Base-by-base conservation (phyloP, 1,140 invertebrate genomes). In the Hydropsyche tenuis region DNA sequence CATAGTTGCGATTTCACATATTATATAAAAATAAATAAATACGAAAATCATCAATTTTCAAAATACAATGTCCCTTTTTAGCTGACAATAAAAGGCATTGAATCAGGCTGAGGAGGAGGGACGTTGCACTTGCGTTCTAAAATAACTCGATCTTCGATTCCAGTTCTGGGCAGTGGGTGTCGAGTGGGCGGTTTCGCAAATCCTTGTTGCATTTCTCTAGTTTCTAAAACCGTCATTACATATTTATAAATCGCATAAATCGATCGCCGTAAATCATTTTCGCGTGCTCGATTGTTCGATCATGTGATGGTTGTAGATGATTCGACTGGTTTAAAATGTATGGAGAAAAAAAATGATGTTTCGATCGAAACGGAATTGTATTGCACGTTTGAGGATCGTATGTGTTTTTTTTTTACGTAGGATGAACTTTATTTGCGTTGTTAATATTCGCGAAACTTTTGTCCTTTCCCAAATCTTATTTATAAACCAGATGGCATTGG, bases 401-500 rank as follows among this genome's bases (percentile, higher is more conserved):
- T 12, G 56, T 25, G n/a, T n/a, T n/a, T n/a, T n/a, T n/a, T n/a
- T 60, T 25, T 60, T 22, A 23, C 5, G 56, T 60, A 11, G 56
- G 56, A 25, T 23, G 20, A 1, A 25, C 12, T 18, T 25, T 18
- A 22, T 23, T 14, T 25, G 4, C 18, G 23, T 23, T 48, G 56
- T 12, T 25, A 23, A 60, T 60, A 25, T 60, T 60, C 23, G 23
- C 9, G 22, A 60, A 25, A 60, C 20, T 60, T 53, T 25, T 60
- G 14, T 60, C 56, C 56, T 60, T 60, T 60, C 23, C 12, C 4
- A 60, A 60, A 11, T 4, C 9, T 37, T 60, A 60, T 60, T 60
- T 25, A 60, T 60, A 60, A 60, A 60, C 56, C 56, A 3, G 56
- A 60, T 11, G 56, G 22, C 56, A 60, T 60, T 60, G 22, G 56